Base-by-base conservation (phyloP, 2,888 invertebrate genomes). In the Thyatira batis region DNA sequence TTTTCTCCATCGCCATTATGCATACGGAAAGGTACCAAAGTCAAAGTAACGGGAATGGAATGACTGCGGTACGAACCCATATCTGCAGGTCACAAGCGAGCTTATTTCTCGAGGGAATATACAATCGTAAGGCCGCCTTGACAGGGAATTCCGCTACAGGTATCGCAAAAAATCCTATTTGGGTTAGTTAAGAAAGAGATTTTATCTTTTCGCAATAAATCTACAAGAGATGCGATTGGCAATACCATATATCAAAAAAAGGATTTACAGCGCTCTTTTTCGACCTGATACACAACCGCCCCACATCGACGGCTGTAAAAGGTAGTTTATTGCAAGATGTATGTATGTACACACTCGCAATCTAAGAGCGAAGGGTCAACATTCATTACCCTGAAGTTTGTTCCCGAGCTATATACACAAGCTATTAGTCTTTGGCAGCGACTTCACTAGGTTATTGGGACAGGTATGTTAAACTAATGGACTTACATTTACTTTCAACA, bases 371-470 rank as follows among this genome's bases (percentile, higher is more conserved):
- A 55, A 52, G 60, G 60, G 62, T 72, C 69, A 69, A 65, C 71
- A 76, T 71, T 69, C 63, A 76, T 76, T 73, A 73, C 66, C 62
- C 61, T 57, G 63, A 63, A 65, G 67, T 69, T 69, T 67, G 67
- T 72, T 72, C 68, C 65, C 54, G 57, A 61, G 60, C 58, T 67
- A 69, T 69, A 56, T 58, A 63, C 67, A 73, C 68, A 61, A 65
- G 69, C 73, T 71, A 79, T 83, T 70, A 71, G 73, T 84, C 78
- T 82, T 77, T 58, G 59, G 64, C 54, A 65, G 65, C 55, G 54
- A 61, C 68, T 69, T 65, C 70, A 75, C 74, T 77, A 65, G 73
- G 74, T 78, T 77, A 79, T 73, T 78, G 69, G 76, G 75, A 70
- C 82, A 78, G 76, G 69, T 78, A 75, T 65, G 55, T 57, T 57